A percentile compares a stretch with the other conserved stretches of the same genome.
These are phyloP conservation scores for Pituophis catenifer DNA, from an alignment of 2,113 vertebrate genomes.

Conservation along the genomic window DNA sequence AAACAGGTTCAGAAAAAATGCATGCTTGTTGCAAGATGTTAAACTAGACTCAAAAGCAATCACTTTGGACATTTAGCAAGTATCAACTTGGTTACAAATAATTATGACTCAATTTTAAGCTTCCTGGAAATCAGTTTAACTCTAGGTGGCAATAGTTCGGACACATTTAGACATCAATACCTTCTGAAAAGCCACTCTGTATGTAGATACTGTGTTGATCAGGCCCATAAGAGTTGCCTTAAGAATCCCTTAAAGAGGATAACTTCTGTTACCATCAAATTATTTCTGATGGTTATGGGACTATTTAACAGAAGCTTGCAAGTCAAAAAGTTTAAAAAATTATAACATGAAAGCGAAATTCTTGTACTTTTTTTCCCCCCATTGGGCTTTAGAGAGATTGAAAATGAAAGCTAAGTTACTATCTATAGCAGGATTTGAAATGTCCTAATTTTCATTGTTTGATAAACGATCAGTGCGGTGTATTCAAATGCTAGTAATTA, in stretches of 20 bases:
- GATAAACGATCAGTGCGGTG: neutral
- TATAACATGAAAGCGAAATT: neutral
- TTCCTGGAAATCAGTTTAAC: neutral
- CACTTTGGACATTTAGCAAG: neutral
- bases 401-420: neutral
- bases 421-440: neutral
- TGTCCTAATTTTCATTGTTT: constrained; percentile 1
- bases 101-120: neutral
- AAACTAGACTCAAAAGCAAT: neutral
- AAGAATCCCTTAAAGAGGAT: neutral
- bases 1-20: neutral
- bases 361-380: neutral
- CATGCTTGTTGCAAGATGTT: constrained; percentile 26
- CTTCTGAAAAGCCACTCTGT: constrained; percentile 9
- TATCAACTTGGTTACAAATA: neutral
- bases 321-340: neutral
- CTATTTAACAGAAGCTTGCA: constrained; percentile 9
- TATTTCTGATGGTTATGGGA: neutral
- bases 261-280: constrained; percentile 19
- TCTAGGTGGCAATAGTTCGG: neutral
- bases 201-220: neutral
- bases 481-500: constrained; percentile 1
- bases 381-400: constrained; percentile 18
- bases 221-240: neutral
- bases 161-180: constrained; percentile 10